A percentile compares a stretch with the other conserved stretches of the same genome.
Evolutionary conservation across 2,113 vertebrate genomes (phyloP).

Genomic region (Jaculus jaculus): DNA sequence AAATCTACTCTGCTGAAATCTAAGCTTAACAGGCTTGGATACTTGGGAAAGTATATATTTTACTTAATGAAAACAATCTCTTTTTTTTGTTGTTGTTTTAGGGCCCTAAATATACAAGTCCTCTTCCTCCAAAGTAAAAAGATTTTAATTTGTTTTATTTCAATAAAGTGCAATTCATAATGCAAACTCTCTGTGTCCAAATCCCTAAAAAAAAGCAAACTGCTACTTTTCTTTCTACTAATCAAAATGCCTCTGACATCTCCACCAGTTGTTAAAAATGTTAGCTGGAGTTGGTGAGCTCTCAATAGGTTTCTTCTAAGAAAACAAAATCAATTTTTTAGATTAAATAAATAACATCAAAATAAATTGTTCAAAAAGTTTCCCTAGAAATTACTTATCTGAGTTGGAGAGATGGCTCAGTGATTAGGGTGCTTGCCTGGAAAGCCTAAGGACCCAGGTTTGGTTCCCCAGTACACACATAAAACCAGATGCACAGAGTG

Average conservation of each 20-base stretch:
- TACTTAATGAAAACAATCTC: neutral
- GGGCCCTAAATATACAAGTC: neutral
- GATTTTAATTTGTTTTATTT: slow-evolving; percentile 15
- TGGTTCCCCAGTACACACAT: too few species aligned
- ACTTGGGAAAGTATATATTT: neutral
- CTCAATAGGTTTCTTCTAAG: neutral
- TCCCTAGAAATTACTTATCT: neutral
- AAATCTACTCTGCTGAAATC: slow-evolving; percentile 25
- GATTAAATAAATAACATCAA: neutral
- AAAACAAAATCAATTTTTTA: neutral
- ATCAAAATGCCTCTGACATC: neutral
- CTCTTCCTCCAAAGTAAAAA: slow-evolving; percentile 11
- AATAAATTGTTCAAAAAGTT: slow-evolving; percentile 26
- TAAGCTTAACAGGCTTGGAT: neutral
- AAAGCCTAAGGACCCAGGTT: too few species aligned
- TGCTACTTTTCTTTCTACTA: neutral
- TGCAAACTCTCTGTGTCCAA: slow-evolving; percentile 36
- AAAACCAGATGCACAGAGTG: too few species aligned
- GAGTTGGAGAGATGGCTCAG: too few species aligned
- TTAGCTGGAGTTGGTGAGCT: neutral
- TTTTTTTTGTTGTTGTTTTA: neutral
- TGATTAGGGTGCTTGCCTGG: too few species aligned
- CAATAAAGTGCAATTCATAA: slow-evolving; percentile 22
- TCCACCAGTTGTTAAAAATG: neutral
- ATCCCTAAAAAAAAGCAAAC: neutral